Base-by-base conservation (phyloP, 2,888 invertebrate genomes). In the Ectemnius continuus region DNA sequence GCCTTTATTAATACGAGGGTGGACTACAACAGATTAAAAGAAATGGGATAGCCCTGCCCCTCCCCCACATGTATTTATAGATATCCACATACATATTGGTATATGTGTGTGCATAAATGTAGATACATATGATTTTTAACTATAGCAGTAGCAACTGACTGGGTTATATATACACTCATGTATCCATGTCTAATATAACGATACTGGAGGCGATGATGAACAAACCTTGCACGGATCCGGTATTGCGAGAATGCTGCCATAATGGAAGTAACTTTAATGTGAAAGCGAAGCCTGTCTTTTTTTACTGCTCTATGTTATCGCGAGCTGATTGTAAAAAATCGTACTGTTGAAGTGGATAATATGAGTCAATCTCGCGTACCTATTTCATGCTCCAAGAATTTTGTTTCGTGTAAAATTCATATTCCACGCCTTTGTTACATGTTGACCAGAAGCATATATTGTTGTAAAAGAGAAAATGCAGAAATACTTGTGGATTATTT, bases 401-500 rank as follows among this genome's bases (percentile, higher is more conserved):
- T 73, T 75, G 23, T 73, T 82, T 75, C 20, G 28, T 75, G 66
- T 84, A 79, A 79, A 73, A 69, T 73, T 76, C 78, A 73, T 76
- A 80, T 75, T 76, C 67, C 75, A 71, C 62, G 67, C 57, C 75
- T 80, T 82, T 84, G 81, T 84, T 84, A 82, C 78, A 77, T 85
- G 82, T 84, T 85, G 82, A 85, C 67, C 60, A 70, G 56, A 69
- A 69, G 67, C 65, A 70, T 73, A 79, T 68, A 63, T 75, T 70
- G 73, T 72, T 68, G 67, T 70, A 65, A 61, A 75, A 67, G 45
- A 52, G 64, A 59, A 23, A 64, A 75, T 75, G 73, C 63, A 81
- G 66, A 84, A 74, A 78, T 82, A 81, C 82, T 84, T 84, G 81
- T 85, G 82, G 85, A 88, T 87, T 86, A 85, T 88, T 88, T 87